Evolutionary conservation across 1,140 invertebrate genomes (phyloP).

Genomic region (Drosophila pandora): DNA sequence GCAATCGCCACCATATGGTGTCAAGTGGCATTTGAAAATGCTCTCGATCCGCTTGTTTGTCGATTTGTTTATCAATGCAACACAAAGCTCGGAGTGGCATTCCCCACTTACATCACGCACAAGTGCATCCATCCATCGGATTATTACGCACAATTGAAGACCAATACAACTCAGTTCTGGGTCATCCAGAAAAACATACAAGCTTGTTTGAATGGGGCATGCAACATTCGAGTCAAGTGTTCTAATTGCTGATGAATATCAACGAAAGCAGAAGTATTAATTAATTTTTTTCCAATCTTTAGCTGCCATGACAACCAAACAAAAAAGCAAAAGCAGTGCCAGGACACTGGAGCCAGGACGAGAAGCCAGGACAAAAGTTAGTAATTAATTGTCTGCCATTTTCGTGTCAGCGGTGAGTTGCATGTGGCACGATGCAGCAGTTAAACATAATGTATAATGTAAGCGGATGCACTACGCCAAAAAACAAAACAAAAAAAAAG

Average conservation of each 20-base stretch:
- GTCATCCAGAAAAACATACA: constrained; percentile 7
- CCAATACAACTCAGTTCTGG: constrained; percentile 35
- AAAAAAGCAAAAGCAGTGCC: not conserved
- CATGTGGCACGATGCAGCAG: constrained; percentile 43
- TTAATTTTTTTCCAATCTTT: not conserved
- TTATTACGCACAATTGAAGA: constrained; percentile 47
- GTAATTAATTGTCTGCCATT: constrained; percentile 54
- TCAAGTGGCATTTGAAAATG: constrained; percentile 81
- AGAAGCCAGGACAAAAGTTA: not conserved
- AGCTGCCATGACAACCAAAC: constrained; percentile 15
- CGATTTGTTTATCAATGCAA: constrained; percentile 63
- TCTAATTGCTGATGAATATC: not conserved
- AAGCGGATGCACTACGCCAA: constrained; percentile 44
- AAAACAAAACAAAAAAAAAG: constrained; percentile 30
- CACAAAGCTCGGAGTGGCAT: constrained; percentile 36
- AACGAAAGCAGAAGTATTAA: not conserved
- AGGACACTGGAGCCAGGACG: constrained; percentile 13
- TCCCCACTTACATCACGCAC: constrained; percentile 21
- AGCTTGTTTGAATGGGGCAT: no score
- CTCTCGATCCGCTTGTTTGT: constrained; percentile 68
- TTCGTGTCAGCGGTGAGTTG: constrained; percentile 46
- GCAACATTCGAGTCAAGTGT: no score
- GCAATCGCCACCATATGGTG: constrained; percentile 72
- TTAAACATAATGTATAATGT: constrained; percentile 54
- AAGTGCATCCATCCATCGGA: constrained; percentile 43